phyloP scores from a whole-genome alignment of 2,888 invertebrate species.

The Cryptosula pallasiana region DNA sequence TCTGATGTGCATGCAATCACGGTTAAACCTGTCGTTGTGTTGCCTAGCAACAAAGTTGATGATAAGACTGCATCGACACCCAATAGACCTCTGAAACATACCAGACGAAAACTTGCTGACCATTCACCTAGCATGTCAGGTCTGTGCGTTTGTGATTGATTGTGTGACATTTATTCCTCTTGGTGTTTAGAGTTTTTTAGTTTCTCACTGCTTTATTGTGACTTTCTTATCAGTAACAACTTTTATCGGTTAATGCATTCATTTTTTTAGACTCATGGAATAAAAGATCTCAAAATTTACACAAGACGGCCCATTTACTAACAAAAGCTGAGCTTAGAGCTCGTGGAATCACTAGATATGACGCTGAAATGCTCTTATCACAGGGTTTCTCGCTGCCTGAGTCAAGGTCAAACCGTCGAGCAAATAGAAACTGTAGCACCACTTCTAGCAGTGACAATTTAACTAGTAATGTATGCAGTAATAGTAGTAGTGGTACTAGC shows the following conservation, averaged over 20 bases:
- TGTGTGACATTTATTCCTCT: too few species aligned
- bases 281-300: constrained; percentile 42
- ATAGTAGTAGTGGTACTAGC: neutral
- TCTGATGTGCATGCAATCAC: neutral
- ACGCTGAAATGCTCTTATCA: constrained; percentile 48
- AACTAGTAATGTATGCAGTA: neutral
- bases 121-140: neutral
- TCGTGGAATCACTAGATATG: constrained; percentile 48
- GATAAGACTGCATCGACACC: neutral
- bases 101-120: neutral
- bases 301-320: constrained; percentile 45
- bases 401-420: constrained; percentile 29
- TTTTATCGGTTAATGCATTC: too few species aligned
- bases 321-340: constrained; percentile 43
- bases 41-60: neutral
- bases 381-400: constrained; percentile 44
- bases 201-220: too few species aligned
- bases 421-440: neutral
- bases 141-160: neutral
- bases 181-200: too few species aligned
- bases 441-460: neutral
- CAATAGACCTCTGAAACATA: neutral
- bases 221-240: too few species aligned
- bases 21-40: neutral
- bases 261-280: constrained; percentile 44